Conservation (phyloP, 2,113 vertebrate species). For the Pavo muticus region DNA sequence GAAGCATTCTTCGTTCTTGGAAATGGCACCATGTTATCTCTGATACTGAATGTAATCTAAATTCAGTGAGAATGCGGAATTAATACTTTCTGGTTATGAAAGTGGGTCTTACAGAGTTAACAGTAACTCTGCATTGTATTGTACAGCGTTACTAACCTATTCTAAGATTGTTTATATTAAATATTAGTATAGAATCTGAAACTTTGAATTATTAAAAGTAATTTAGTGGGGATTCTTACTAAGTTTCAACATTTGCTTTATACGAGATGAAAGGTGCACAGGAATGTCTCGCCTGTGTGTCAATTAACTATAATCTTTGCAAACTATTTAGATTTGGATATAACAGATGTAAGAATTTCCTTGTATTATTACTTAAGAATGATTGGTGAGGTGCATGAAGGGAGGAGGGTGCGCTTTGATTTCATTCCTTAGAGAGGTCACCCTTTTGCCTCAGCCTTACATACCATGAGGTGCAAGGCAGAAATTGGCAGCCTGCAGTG, state of each 20-base stretch:
- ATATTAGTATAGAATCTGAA: not conserved
- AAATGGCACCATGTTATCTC: not conserved
- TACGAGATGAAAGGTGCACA: not conserved
- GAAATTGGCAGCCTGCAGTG: not conserved
- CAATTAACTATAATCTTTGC: constrained; percentile 35
- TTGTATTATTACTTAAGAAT: constrained; percentile 34
- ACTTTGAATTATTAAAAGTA: not conserved
- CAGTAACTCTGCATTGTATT: not conserved
- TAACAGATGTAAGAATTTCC: not conserved
- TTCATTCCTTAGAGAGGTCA: not conserved
- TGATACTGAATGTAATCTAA: not conserved
- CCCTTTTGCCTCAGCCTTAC: not conserved
- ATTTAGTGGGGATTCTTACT: not conserved
- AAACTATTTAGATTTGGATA: constrained; percentile 14
- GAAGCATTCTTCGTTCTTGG: not conserved
- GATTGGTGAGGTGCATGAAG: constrained; percentile 47
- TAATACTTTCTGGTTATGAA: not conserved
- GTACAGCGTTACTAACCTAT: not conserved
- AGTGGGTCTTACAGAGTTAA: not conserved
- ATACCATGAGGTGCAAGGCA: not conserved
- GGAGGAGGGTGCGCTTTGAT: not conserved
- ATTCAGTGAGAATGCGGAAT: not conserved
- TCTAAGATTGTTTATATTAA: not conserved
- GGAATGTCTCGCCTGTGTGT: constrained; percentile 26
- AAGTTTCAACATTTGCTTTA: not conserved